These are phyloP conservation scores for Hyaena hyaena DNA, from an alignment of 2,113 vertebrate genomes.

Conservation along the genomic window DNA sequence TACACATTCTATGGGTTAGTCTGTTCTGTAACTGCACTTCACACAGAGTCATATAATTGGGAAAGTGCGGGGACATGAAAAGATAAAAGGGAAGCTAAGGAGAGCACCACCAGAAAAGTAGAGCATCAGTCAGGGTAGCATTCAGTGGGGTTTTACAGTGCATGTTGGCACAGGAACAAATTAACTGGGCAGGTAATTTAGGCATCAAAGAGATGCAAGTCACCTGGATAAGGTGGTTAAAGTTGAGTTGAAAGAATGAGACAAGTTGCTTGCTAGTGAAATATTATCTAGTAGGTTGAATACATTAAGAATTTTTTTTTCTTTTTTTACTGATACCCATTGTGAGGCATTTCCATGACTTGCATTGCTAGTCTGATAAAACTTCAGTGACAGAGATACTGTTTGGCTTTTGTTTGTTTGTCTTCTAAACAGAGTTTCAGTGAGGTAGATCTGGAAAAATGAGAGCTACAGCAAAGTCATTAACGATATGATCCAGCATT, in stretches of 20 bases:
- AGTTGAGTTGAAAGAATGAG: background rate
- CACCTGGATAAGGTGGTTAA: background rate
- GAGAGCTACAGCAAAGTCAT: background rate
- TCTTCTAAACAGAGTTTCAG: background rate
- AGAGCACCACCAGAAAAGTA: background rate
- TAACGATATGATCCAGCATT: background rate
- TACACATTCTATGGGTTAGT: background rate
- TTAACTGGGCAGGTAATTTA: background rate
- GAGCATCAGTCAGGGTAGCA: background rate
- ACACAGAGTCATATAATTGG: background rate
- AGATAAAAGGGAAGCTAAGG: background rate
- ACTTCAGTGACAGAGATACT: background rate
- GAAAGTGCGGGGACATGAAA: background rate
- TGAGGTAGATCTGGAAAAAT: constrained; percentile 11
- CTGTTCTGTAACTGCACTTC: background rate
- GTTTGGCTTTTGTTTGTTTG: background rate
- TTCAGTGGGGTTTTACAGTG: background rate
- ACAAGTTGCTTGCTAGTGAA: background rate
- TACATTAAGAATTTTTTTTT: background rate
- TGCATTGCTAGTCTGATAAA: background rate
- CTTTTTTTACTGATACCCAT: background rate
- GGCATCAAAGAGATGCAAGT: background rate
- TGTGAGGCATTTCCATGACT: background rate
- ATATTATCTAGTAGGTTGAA: background rate
- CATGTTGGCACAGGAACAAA: background rate